A percentile compares a stretch with the other conserved stretches of the same genome.
Conservation (phyloP, 2,797 vertebrate species). For the Clarias laeviceps region DNA sequence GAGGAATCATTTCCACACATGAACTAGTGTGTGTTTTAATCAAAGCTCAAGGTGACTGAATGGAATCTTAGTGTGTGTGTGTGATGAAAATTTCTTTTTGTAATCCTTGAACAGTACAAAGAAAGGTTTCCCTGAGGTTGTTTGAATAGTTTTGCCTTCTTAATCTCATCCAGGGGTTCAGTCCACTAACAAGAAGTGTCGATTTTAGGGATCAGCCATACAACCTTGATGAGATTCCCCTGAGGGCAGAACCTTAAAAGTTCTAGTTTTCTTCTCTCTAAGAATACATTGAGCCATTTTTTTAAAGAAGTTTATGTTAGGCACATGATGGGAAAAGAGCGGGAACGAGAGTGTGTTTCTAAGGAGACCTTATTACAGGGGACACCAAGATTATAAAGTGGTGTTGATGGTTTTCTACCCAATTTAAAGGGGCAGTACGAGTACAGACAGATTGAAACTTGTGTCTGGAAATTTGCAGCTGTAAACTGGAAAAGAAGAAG, state of each 20-base stretch:
- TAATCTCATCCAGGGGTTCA: neutral
- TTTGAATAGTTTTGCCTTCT: neutral
- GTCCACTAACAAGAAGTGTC: neutral
- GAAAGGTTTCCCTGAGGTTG: neutral
- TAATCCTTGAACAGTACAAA: neutral
- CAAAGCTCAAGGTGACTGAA: too few species aligned
- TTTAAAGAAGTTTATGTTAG: neutral
- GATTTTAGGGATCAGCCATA: neutral
- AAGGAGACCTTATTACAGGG: neutral
- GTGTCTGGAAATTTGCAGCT: neutral
- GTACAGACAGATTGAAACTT: neutral
- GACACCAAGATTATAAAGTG: neutral
- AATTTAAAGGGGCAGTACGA: neutral
- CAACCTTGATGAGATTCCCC: neutral
- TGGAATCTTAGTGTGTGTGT: too few species aligned
- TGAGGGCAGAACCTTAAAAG: neutral
- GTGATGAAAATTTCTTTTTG: neutral
- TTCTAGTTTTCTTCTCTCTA: neutral
- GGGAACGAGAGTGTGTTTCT: neutral
- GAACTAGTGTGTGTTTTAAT: too few species aligned
- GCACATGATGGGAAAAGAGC: neutral
- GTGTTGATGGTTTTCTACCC: constrained; percentile 10
- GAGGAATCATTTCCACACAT: too few species aligned
- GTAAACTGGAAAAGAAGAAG: neutral
- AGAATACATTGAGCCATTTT: neutral